Evolutionary conservation across 1,140 invertebrate species (phyloP), one percentile per base, ranked within the genome.

Genomic region (Cyclargus thomasi): DNA sequence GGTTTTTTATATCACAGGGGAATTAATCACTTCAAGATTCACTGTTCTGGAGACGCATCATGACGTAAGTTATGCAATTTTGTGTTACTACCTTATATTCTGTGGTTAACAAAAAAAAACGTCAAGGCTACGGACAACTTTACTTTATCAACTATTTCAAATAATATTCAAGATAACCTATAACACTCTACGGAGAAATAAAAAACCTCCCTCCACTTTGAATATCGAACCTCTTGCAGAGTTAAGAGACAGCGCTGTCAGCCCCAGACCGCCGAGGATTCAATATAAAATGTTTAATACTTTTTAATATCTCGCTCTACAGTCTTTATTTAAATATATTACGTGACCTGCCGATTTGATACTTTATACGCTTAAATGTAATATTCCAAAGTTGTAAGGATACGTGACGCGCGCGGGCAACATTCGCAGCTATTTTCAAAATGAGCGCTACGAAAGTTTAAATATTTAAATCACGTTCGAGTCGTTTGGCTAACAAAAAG

Each of bases 381-480:
- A 59, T 59, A 59, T 59, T 59, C 55, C 55, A 21, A 20, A 59
- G 55, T 59, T 59, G 10, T 59, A 59, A 59, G 21, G 55, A 55
- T 7, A 59, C 55, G 55, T 59, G 55, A 59, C 17, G 18, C 17
- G 29, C 29, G 29, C 55, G 18, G 20, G 55, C 55, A 20, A 59
- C 55, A 21, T 59, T 59, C 55, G 55, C 55, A 59, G 55, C 55
- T 20, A 59, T 59, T 59, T 59, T 59, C 55, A 59, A 59, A 59
- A 59, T 59, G 55, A 59, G 20, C 55, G 55, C 55, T 11, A 59
- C 17, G 55, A 59, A 55, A 59, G 55, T 59, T 59, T 59, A 59
- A 59, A 59, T 66, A 67, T 67, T 67, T 67, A 47, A 59, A 59
- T 67, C 66, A 68, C 63, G 63, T 65, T 62, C 35, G 17, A 23